A percentile compares a stretch with the other conserved stretches of the same genome.
These are phyloP conservation scores for Premnoplex brunnescens DNA, from an alignment of 2,797 vertebrate species.

Conservation along the genomic window DNA sequence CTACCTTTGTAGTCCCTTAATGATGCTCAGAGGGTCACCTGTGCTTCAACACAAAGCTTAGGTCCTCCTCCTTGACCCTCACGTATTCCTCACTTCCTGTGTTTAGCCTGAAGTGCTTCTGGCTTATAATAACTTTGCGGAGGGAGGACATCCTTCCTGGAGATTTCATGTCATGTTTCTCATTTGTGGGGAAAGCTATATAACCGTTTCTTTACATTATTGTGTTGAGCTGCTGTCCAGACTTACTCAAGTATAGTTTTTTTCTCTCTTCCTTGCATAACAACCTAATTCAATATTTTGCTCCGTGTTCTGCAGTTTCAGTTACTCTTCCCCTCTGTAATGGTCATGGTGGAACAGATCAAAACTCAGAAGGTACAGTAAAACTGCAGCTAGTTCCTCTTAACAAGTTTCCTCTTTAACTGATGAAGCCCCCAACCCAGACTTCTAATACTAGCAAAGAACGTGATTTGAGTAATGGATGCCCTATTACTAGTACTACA, in stretches of 20 bases:
- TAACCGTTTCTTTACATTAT: background rate
- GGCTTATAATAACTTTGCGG: background rate
- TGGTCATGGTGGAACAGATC: constrained; percentile 96
- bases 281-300: background rate
- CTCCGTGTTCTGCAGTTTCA: constrained; percentile 85
- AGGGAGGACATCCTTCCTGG: background rate
- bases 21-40: background rate
- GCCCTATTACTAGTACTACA: background rate
- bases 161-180: background rate
- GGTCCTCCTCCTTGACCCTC: background rate
- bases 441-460: background rate
- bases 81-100: background rate
- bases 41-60: background rate
- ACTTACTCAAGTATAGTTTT: background rate
- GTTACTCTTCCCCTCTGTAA: constrained; percentile 95
- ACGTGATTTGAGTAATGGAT: background rate
- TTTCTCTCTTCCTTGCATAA: background rate
- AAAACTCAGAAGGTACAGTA: constrained; percentile 92
- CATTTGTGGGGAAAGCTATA: background rate
- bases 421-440: background rate
- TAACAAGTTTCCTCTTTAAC: background rate
- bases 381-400: background rate
- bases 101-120: background rate
- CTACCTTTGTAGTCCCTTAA: background rate
- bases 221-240: background rate